Conservation (phyloP, 1,140 invertebrate genomes). For the Drepana arcuata region DNA sequence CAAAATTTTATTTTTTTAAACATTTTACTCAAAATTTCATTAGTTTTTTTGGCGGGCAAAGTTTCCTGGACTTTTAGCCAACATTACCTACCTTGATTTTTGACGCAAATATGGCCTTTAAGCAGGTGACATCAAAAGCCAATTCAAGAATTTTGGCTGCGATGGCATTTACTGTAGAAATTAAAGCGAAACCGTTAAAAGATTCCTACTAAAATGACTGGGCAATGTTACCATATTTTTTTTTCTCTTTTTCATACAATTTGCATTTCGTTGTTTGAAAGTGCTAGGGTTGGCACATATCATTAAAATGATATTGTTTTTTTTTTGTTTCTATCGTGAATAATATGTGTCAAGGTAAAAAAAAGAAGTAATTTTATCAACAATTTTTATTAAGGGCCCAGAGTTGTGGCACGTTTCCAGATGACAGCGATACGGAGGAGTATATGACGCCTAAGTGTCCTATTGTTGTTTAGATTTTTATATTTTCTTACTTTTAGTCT, state of each 20-base stretch:
- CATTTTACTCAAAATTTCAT: neutral
- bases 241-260: slow-evolving; percentile 5
- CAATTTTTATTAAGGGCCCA: too few species aligned
- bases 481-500: too few species aligned
- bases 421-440: too few species aligned
- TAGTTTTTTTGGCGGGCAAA: slow-evolving; percentile 2
- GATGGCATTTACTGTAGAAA: neutral
- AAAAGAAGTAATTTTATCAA: too few species aligned
- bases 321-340: too few species aligned
- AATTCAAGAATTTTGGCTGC: neutral
- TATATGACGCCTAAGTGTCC: too few species aligned
- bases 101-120: neutral
- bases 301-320: neutral
- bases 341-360: too few species aligned
- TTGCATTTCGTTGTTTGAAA: neutral
- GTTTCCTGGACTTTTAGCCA: slow-evolving; percentile 2
- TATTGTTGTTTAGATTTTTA: too few species aligned
- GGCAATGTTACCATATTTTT: slow-evolving; percentile 2
- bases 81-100: slow-evolving; percentile 3
- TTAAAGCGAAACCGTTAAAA: neutral
- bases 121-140: slow-evolving; percentile 1
- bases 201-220: slow-evolving; percentile 1
- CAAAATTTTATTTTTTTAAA: neutral
- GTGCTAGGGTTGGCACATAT: slow-evolving; percentile 3
- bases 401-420: too few species aligned